Evolutionary conservation across 2,113 vertebrate genomes (phyloP).

Genomic region (Cyphomyrus discorhynchus): DNA sequence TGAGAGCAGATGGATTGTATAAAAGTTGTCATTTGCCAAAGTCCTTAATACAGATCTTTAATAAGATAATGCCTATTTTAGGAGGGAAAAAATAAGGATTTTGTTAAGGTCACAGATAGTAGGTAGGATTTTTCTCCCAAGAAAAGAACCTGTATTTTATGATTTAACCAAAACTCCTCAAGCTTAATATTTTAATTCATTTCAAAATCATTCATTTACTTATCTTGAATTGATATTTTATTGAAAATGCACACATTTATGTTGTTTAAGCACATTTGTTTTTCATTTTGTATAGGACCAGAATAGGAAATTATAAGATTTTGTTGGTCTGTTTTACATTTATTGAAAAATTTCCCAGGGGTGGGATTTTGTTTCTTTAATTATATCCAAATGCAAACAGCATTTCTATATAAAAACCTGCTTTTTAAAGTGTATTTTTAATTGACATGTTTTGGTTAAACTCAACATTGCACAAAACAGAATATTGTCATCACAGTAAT

Average conservation of each 20-base stretch:
- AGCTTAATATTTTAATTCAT: neutral
- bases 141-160: neutral
- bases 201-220: neutral
- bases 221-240: neutral
- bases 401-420: neutral
- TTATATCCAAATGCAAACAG: neutral
- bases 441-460: neutral
- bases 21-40: neutral
- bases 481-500: constrained; percentile 5
- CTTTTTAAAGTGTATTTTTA: neutral
- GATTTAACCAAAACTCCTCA: neutral
- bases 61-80: neutral
- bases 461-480: neutral
- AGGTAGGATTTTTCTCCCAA: neutral
- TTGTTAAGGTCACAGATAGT: neutral
- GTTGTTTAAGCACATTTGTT: neutral
- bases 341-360: neutral
- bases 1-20: neutral
- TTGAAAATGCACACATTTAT: neutral
- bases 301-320: neutral
- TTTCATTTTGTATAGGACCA: neutral
- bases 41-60: neutral
- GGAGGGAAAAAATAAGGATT: neutral
- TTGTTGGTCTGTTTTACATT: neutral
- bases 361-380: neutral